phyloP scores from a whole-genome alignment of 2,888 invertebrate species.

The Arctia plantaginis region DNA sequence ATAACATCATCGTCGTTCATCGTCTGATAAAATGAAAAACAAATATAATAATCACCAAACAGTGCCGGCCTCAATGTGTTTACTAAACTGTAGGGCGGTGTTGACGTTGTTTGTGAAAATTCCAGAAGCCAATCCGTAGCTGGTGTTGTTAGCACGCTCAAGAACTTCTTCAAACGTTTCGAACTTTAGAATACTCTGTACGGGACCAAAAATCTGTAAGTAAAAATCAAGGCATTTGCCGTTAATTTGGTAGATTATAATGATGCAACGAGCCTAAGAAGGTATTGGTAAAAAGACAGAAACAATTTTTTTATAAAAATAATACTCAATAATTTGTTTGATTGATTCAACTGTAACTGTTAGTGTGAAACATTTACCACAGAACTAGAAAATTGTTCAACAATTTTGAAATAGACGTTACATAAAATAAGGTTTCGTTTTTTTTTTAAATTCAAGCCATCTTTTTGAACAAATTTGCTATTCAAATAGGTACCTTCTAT shows the following conservation, averaged over 20 bases:
- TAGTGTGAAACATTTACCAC: too few relatives aligned
- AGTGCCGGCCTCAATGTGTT: slow-evolving; percentile 91
- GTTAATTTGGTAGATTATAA: not conserved
- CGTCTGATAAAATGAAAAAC: not conserved
- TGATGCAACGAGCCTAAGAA: not conserved
- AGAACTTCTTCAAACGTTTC: slow-evolving; percentile 92
- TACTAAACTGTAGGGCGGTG: slow-evolving; percentile 91
- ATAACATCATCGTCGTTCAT: not conserved
- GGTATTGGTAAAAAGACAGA: not conserved
- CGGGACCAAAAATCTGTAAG: slow-evolving; percentile 95
- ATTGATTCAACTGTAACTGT: too few relatives aligned
- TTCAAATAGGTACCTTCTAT: too few relatives aligned
- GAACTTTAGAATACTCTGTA: slow-evolving; percentile 94
- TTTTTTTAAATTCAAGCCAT: too few relatives aligned
- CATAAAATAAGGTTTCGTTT: too few relatives aligned
- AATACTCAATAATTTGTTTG: too few relatives aligned
- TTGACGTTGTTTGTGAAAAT: slow-evolving; percentile 93
- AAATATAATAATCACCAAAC: slow-evolving; percentile 87
- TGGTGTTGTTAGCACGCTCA: slow-evolving; percentile 92
- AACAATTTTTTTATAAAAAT: not conserved
- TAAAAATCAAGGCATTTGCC: not conserved
- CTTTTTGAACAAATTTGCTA: too few relatives aligned
- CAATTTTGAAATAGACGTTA: too few relatives aligned
- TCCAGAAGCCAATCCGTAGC: slow-evolving; percentile 94
- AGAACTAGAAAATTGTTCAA: too few relatives aligned